Evolutionary conservation across 2,888 invertebrate genomes (phyloP), one percentile per base, ranked within the genome.

Genomic region (Choreutis nemorana): DNA sequence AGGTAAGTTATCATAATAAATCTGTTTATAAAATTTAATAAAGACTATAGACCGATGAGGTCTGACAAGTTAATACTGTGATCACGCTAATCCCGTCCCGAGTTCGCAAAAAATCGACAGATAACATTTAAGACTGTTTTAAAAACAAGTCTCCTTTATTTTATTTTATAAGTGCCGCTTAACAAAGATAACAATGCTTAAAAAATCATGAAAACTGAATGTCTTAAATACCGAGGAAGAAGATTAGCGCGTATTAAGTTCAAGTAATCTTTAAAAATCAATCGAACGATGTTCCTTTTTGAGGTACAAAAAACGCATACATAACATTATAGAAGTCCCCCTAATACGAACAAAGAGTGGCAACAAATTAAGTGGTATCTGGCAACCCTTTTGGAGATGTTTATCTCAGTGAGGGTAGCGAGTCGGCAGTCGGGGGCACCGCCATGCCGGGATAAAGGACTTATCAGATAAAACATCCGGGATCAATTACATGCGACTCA

Each of bases 1-100:
- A 86, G 96, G 97, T 97, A 77, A 87, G 89, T 68, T 28, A 24
- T 27, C 29, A 33, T 27, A 29, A 10, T 20, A n/a, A 26, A 21
- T 15, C 21, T 34, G 26, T 14, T 26, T 7, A 13, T 14, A 20
- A 25, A 23, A 28, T 31, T 23, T 29, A 34, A 26, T 20, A 26
- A 14, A 14, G 16, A 29, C 26, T 16, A 11, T 18, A 54, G 53
- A 42, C 45, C 57, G 60, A 62, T 59, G 52, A 55, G 56, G 57
- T 55, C 53, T 54, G 55, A 56, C 55, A 54, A 52, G 42, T 50
- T 63, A 62, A 67, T 66, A 46, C 62, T 55, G 41, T 32, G 44
- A 50, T 60, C 61, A 60, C 61, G 61, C 47, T 59, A 55, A 50
- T 54, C 55, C 50, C 48, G 46, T 54, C 51, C 39, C 43, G 45